Evolutionary conservation across 2,888 invertebrate genomes (phyloP).

Genomic region (Aporophyla lueneburgensis): DNA sequence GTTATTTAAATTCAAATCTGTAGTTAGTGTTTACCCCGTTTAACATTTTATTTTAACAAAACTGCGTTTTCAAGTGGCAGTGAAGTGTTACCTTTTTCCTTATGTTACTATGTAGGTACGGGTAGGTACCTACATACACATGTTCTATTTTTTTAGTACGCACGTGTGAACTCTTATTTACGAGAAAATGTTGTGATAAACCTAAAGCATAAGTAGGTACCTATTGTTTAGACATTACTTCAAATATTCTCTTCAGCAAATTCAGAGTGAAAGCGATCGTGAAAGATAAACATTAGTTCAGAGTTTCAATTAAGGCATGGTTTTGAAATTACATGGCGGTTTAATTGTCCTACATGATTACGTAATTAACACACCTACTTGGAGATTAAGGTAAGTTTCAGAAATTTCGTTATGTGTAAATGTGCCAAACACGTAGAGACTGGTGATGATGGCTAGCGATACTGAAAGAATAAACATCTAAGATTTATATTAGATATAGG

Average conservation of each 20-base stretch:
- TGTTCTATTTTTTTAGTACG: background rate
- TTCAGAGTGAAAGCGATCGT: conserved; percentile 42
- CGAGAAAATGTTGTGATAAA: conserved; percentile 14
- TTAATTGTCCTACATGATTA: conserved; percentile 29
- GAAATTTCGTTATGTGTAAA: background rate
- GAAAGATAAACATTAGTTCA: conserved; percentile 50
- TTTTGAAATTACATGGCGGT: conserved; percentile 41
- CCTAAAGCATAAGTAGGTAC: conserved; percentile 5
- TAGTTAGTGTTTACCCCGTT: too few species aligned
- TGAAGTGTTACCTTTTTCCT: too few species aligned
- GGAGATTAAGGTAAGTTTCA: conserved; percentile 1
- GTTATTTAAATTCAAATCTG: too few species aligned
- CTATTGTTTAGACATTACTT: conserved; percentile 40
- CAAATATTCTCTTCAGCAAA: conserved; percentile 24
- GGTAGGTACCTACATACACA: background rate
- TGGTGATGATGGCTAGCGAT: background rate
- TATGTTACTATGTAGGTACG: too few species aligned
- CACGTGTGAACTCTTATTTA: conserved; percentile 5
- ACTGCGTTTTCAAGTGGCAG: too few species aligned
- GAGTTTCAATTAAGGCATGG: conserved; percentile 44
- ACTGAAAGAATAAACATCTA: background rate
- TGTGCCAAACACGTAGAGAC: background rate
- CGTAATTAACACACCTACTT: conserved; percentile 22
- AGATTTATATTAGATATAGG: background rate
- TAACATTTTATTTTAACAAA: too few species aligned